Conservation (phyloP, 2,888 invertebrate genomes). For the Loripinus fragilis region DNA sequence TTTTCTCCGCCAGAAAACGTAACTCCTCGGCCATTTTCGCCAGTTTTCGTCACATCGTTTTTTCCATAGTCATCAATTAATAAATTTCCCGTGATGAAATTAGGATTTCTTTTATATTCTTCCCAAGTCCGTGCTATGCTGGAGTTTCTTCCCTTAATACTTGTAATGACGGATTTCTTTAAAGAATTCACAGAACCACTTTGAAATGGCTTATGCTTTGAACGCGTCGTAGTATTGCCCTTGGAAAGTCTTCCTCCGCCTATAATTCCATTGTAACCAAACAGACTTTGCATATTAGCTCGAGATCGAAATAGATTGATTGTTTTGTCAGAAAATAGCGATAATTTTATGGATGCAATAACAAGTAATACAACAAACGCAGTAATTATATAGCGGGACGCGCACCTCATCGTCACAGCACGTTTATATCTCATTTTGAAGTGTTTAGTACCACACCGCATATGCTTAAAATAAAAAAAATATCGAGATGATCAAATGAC, state of each 20-base stretch:
- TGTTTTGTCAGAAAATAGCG: conserved; percentile 37
- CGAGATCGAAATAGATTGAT: conserved; percentile 3
- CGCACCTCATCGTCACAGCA: conserved; percentile 26
- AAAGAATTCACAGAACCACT: not conserved
- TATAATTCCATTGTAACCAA: not conserved
- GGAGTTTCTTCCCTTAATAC: not conserved
- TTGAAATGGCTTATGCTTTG: not conserved
- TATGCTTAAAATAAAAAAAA: too few species aligned
- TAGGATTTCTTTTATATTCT: conserved; percentile 58
- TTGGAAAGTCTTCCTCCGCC: not conserved
- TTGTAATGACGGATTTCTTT: not conserved
- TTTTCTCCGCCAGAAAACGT: conserved; percentile 59
- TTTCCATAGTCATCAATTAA: conserved; percentile 70
- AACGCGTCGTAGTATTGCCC: not conserved
- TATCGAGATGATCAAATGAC: too few species aligned
- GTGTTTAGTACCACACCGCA: too few species aligned
- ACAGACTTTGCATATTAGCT: not conserved
- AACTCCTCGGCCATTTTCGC: conserved; percentile 69
- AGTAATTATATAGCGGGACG: conserved; percentile 37
- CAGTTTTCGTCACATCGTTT: conserved; percentile 62
- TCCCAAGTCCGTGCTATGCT: conserved; percentile 36
- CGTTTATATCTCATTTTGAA: too few species aligned
- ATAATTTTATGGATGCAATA: conserved; percentile 35
- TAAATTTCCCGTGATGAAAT: conserved; percentile 64
- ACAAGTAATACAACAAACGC: conserved; percentile 35